Evolutionary conservation across 2,888 invertebrate species (phyloP).

Genomic region (Archips xylosteana): DNA sequence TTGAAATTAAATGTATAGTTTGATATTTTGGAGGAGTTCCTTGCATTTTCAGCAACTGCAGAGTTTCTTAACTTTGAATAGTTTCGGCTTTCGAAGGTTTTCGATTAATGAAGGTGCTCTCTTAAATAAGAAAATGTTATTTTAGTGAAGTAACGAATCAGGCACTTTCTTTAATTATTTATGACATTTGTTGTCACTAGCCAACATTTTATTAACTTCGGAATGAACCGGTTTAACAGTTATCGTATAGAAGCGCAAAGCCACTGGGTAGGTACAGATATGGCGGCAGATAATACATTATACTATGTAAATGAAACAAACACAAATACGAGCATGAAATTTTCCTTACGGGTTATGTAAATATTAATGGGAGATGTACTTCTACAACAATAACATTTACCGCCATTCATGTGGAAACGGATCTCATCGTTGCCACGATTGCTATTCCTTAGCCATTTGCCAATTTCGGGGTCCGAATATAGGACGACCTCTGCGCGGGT

Average conservation of each 20-base stretch:
- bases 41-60: background rate
- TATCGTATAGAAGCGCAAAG: background rate
- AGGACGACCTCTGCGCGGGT: slow-evolving; percentile 7
- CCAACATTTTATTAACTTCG: background rate
- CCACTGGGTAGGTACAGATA: background rate
- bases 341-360: background rate
- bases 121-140: too few species aligned
- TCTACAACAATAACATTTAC: slow-evolving; percentile 22
- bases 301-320: slow-evolving; percentile 2
- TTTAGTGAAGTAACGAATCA: too few species aligned
- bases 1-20: background rate
- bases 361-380: slow-evolving; percentile 1
- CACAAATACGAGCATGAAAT: background rate
- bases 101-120: background rate
- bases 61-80: background rate
- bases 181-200: background rate
- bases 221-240: background rate
- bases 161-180: too few species aligned
- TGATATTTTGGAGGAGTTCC: too few species aligned
- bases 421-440: slow-evolving; percentile 16
- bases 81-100: background rate
- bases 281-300: background rate
- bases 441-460: slow-evolving; percentile 21
- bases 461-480: slow-evolving; percentile 17
- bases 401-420: slow-evolving; percentile 19